Evolutionary conservation across 1,140 invertebrate genomes (phyloP), one percentile per base, ranked within the genome.

Genomic region (Telenomus remus): DNA sequence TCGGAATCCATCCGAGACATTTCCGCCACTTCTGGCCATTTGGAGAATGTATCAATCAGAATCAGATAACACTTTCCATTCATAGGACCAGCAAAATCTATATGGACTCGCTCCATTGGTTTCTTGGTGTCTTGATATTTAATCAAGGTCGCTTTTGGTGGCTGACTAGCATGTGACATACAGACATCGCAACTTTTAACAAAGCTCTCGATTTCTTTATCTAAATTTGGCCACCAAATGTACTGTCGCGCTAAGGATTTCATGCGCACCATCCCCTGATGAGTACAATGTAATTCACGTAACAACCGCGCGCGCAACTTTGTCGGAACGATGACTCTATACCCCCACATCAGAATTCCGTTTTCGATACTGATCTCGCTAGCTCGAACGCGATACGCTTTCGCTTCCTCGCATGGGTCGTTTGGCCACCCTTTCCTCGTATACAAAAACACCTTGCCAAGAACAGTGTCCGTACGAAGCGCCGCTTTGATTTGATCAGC

Each of bases 171-270:
- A n/a, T 54, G 13, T 9, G 2, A 49, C 43, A 59, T 49, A 12
- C 68, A 76, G 0, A 5, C 9, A 13, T 57, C n/a, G 33, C 74
- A 76, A 14, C 37, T 13, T 44, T 59, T 66, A 0, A 48, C 53
- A 10, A 6, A 57, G 0, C 13, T 42, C 76, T 88, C 82, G 14
- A 87, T 86, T 0, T 86, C 81, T 12, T 47, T 53, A 63, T 88
- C 77, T 10, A 87, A 57, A 14, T 72, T 76, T 16, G 80, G 84
- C 85, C 85, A 89, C 79, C 79, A 89, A 34, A 87, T 70, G 57
- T 85, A 83, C 13, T 70, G 71, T 16, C 85, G 34, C 4, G 84
- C 84, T 6, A 85, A 42, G 9, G 44, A 42, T 56, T 88, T 88
- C 84, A 87, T 87, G 16, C 80, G 73, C 7, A 71, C 63, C n/a